These are phyloP conservation scores for Leptoclinus maculatus DNA, from an alignment of 2,797 vertebrate genomes.

Conservation along the genomic window DNA sequence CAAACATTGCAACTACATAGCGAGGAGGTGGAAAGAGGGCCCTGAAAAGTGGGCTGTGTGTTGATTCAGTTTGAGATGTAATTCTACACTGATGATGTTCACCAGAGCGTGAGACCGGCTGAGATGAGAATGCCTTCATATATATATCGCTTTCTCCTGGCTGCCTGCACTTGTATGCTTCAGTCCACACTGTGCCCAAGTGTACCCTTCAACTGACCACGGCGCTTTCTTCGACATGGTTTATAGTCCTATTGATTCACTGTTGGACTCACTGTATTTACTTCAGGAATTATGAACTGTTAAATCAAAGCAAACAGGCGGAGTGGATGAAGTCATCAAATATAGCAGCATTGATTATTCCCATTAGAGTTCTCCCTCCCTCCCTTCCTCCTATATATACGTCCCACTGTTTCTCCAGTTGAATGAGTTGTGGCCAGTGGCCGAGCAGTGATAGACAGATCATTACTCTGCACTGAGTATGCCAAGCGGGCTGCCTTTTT, in stretches of 20 bases:
- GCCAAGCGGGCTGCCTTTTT: constrained; percentile 54
- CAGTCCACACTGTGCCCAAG: constrained; percentile 22
- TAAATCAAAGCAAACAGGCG: constrained; percentile 68
- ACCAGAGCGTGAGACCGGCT: constrained; percentile 59
- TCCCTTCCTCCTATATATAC: constrained; percentile 6
- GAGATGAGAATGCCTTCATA: constrained; percentile 60
- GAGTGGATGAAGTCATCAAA: constrained; percentile 74
- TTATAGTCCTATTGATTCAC: constrained; percentile 68
- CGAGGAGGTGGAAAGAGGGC: constrained; percentile 31
- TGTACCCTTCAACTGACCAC: constrained; percentile 60
- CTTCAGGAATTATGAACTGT: constrained; percentile 61
- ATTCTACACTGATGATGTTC: constrained; percentile 73
- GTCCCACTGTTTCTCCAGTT: constrained; percentile 42
- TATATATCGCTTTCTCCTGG: constrained; percentile 48
- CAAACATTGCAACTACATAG: constrained; percentile 40
- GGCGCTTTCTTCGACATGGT: constrained; percentile 37
- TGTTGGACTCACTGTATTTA: constrained; percentile 68
- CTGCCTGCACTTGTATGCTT: constrained; percentile 37
- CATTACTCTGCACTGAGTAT: constrained; percentile 64
- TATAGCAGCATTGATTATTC: constrained; percentile 70
- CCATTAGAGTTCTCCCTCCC: constrained; percentile 50
- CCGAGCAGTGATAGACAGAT: constrained; percentile 68
- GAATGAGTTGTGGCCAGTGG: constrained; percentile 68
- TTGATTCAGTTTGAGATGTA: constrained; percentile 67
- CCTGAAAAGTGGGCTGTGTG: constrained; percentile 32